Evolutionary conservation across 2,113 vertebrate genomes (phyloP), one percentile per base, ranked within the genome.

Genomic region (Erinaceus europaeus): DNA sequence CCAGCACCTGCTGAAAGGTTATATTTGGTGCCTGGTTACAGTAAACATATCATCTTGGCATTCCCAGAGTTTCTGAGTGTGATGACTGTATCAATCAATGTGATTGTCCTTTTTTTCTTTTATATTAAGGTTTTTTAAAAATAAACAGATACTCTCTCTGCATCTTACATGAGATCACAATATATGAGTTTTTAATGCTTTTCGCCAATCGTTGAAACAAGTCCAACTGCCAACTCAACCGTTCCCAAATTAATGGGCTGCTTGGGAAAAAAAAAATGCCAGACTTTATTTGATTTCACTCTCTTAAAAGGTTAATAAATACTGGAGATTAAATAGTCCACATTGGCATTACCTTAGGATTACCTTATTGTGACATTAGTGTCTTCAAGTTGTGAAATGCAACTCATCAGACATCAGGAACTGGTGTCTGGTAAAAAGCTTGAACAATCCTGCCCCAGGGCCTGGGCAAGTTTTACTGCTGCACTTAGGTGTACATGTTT

Each of bases 371-470:
- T 53, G 50, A 53, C 9, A 50, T 65, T 72, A 88, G 68, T 77
- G 52, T 65, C 38, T 92, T 81, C 1, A 6, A n/a, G 77, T 78
- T 90, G 69, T 84, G 90, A 91, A 78, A 91, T 67, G 42, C 2
- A 1, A 32, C 76, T 40, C 40, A 3, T 32, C 68, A 81, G 64
- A 72, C 27, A 14, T 34, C 76, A 32, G n/a, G 73, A n/a, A 21
- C 21, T 72, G 74, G n/a, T 46, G 50, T 77, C 52, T 59, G 14
- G 73, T 40, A 72, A 67, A 86, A 77, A 65, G 11, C 13, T 74
- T 69, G 84, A 86, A 77, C 0, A 8, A 21, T 40, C 12, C 59
- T 25, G 27, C 84, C 38, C 23, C 9, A 53, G 59, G 77, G 25
- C 29, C n/a, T 14, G 20, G 36, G 57, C 53, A 34, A 55, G 73